These are phyloP conservation scores for Xylophagus ater DNA, from an alignment of 2,888 invertebrate genomes.

Conservation along the genomic window DNA sequence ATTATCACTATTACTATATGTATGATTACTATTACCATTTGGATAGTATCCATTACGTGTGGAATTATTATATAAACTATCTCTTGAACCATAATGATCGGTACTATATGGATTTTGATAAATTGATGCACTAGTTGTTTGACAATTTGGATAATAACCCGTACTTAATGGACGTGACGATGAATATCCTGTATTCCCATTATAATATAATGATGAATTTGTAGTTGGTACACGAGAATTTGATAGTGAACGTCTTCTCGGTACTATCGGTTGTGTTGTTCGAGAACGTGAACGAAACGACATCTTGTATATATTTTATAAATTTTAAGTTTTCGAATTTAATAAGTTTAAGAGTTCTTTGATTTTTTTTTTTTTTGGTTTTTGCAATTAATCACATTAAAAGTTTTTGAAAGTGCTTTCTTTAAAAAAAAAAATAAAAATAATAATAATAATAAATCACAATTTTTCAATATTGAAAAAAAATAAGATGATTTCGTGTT, in stretches of 20 bases:
- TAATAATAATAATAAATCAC: too few species aligned
- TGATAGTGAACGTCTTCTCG: conserved; percentile 42
- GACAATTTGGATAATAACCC: conserved; percentile 30
- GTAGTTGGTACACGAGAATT: conserved; percentile 39
- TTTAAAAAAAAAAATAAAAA: too few species aligned
- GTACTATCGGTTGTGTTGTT: conserved; percentile 37
- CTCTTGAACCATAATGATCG: conserved; percentile 32
- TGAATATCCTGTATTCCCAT: conserved; percentile 21
- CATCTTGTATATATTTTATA: too few species aligned
- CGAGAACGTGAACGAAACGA: conserved; percentile 39
- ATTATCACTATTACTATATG: neutral
- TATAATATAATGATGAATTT: conserved; percentile 20
- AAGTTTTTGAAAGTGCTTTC: too few species aligned
- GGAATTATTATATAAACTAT: conserved; percentile 31
- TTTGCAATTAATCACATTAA: too few species aligned
- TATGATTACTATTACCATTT: conserved; percentile 23
- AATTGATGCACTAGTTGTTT: conserved; percentile 15
- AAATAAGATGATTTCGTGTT: too few species aligned
- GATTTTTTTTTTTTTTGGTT: conserved; percentile 10
- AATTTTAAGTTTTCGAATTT: neutral
- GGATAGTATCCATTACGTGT: conserved; percentile 25
- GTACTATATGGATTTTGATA: conserved; percentile 35
- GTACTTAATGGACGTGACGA: conserved; percentile 32
- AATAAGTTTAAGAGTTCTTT: too few species aligned
- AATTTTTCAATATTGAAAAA: too few species aligned